Evolutionary conservation across 2,113 vertebrate genomes (phyloP).

Genomic region (Mungos mungo): DNA sequence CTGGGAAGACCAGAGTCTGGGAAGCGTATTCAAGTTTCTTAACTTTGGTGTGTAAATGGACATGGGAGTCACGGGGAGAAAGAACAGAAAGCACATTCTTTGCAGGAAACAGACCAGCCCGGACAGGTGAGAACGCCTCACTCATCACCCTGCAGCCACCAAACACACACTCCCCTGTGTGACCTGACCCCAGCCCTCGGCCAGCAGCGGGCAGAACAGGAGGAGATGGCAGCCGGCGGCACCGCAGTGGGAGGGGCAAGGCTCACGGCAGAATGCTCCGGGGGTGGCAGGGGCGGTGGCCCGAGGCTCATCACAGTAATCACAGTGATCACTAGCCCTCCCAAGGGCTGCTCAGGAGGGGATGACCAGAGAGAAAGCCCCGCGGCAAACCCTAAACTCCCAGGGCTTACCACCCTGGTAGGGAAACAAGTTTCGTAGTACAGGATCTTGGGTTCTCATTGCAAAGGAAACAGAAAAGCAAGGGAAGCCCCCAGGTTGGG

Average conservation of each 20-base stretch:
- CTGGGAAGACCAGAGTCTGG: neutral
- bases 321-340: neutral
- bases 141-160: neutral
- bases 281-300: rapidly evolving
- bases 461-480: neutral
- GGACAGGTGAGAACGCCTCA: neutral
- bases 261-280: rapidly evolving
- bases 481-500: neutral
- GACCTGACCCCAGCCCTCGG: neutral
- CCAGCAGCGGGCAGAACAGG: neutral
- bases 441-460: neutral
- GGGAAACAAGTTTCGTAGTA: neutral
- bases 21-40: neutral
- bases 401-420: neutral
- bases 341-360: neutral
- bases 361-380: neutral
- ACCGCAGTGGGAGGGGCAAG: neutral
- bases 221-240: neutral
- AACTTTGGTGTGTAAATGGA: neutral
- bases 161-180: neutral
- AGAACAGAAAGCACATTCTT: neutral
- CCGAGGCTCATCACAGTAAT: no score
- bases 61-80: neutral
- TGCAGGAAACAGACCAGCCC: neutral
- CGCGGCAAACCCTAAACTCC: neutral